These are phyloP conservation scores for Podiceps cristatus DNA, from an alignment of 2,113 vertebrate species.

Conservation along the genomic window DNA sequence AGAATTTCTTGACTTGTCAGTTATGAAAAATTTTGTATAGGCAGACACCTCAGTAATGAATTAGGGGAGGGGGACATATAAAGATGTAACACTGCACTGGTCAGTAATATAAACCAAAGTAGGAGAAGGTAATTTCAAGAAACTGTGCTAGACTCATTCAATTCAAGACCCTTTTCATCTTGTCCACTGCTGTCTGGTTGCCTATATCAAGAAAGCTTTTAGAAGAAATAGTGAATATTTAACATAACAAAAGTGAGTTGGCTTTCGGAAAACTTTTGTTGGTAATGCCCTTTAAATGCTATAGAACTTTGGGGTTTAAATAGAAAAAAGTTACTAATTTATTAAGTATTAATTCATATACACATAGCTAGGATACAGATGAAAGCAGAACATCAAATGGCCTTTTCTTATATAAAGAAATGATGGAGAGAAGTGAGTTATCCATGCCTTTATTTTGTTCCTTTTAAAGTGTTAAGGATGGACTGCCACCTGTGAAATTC, in stretches of 20 bases:
- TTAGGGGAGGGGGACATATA: neutral
- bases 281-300: neutral
- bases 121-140: neutral
- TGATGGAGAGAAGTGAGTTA: neutral
- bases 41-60: neutral
- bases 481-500: neutral
- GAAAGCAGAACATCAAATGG: neutral
- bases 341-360: neutral
- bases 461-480: neutral
- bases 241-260: neutral
- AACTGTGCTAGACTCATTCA: neutral
- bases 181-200: neutral
- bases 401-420: neutral
- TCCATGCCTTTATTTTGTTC: neutral
- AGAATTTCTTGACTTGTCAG: neutral
- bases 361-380: neutral
- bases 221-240: neutral
- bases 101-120: neutral
- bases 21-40: neutral
- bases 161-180: neutral
- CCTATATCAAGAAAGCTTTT: neutral
- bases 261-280: neutral
- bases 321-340: neutral
- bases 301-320: neutral
- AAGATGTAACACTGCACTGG: neutral